Percentiles rank a stretch among this genome's conserved stretches.
Evolutionary conservation across 2,797 vertebrate genomes (phyloP).

Genomic region (Spea hammondii): DNA sequence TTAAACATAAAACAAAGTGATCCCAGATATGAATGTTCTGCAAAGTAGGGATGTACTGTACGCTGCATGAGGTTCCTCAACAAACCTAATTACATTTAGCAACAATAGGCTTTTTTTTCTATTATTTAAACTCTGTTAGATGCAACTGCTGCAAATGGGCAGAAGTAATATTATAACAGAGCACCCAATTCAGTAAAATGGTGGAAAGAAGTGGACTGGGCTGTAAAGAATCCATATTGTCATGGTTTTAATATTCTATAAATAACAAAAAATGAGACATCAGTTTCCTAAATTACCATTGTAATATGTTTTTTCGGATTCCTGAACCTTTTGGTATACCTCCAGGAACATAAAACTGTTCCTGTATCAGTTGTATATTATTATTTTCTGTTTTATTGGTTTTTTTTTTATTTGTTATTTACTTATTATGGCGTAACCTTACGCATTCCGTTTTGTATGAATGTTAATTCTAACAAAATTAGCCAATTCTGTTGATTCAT

Average conservation of each 20-base stretch:
- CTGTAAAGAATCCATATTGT: not conserved
- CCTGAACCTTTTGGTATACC: too few relatives aligned
- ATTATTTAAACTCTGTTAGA: constrained; percentile 36
- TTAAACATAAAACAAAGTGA: constrained; percentile 44
- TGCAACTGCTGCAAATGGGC: constrained; percentile 11
- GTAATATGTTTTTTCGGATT: too few relatives aligned
- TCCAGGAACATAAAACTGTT: too few relatives aligned
- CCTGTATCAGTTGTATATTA: too few relatives aligned
- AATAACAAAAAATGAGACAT: not conserved
- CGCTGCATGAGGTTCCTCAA: constrained; percentile 22
- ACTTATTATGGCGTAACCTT: too few relatives aligned
- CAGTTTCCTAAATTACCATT: too few relatives aligned
- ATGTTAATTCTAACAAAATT: too few relatives aligned
- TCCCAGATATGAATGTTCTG: constrained; percentile 23
- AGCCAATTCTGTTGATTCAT: too few relatives aligned
- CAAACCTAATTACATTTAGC: constrained; percentile 47
- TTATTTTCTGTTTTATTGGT: too few relatives aligned
- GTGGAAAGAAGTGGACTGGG: not conserved
- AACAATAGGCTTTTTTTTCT: constrained; percentile 37
- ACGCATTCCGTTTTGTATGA: too few relatives aligned
- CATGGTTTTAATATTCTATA: not conserved
- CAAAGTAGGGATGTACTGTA: constrained; percentile 29
- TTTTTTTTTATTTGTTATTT: too few relatives aligned
- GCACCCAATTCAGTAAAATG: constrained; percentile 7
- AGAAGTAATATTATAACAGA: constrained; percentile 19